These are phyloP conservation scores for Micromys minutus DNA, from an alignment of 2,113 vertebrate species.

Conservation along the genomic window DNA sequence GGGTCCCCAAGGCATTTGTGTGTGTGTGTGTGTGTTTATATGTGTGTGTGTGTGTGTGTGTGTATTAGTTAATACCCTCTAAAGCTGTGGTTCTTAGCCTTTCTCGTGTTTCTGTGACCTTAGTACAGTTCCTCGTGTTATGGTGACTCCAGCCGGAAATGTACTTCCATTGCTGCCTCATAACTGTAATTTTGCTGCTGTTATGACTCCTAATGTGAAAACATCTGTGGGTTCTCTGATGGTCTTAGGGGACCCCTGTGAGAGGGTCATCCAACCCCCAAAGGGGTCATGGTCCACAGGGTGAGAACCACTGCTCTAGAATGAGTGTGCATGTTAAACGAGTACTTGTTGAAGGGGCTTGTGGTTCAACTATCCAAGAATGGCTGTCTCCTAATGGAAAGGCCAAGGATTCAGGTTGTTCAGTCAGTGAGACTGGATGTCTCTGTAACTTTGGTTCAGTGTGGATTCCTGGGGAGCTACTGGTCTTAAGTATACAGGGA, in stretches of 20 bases:
- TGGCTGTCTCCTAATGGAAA: not conserved
- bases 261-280: not conserved
- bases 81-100: not conserved
- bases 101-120: not conserved
- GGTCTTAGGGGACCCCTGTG: not conserved
- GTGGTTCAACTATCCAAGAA: not conserved
- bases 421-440: not conserved
- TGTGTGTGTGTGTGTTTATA: no score
- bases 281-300: not conserved
- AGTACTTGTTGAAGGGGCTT: not conserved
- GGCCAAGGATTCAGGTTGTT: not conserved
- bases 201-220: not conserved
- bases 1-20: not conserved
- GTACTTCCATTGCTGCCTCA: not conserved
- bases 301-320: not conserved
- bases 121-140: not conserved
- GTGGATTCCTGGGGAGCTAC: not conserved
- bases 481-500: not conserved
- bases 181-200: not conserved
- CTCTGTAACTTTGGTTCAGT: no score
- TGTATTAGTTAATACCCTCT: not conserved
- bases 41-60: no score
- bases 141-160: not conserved
- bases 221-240: not conserved
- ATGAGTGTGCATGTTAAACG: not conserved